phyloP scores from a whole-genome alignment of 1,140 invertebrate species.

The Bactericera cockerelli region DNA sequence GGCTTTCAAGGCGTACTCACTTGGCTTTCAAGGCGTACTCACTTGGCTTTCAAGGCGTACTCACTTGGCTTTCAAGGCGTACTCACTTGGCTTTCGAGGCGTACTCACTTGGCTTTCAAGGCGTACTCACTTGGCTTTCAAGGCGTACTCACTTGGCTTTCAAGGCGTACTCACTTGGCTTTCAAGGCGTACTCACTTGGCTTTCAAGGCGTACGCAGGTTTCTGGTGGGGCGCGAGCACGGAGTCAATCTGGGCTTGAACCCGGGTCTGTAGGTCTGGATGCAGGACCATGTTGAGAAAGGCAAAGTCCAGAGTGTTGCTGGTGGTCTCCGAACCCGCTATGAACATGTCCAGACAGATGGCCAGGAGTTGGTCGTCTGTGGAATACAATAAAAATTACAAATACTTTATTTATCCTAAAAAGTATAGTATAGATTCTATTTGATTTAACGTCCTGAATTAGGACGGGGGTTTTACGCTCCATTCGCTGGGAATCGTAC shows the following conservation, averaged over 20 bases:
- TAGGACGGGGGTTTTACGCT: neutral
- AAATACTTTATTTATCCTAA: no score
- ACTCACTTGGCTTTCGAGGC: constrained; percentile 7
- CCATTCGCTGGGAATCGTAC: no score
- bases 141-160: no score
- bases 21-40: no score
- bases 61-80: no score
- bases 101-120: neutral
- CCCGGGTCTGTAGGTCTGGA: constrained; percentile 44
- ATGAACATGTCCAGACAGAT: constrained; percentile 55
- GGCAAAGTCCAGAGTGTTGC: constrained; percentile 50
- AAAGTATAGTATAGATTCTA: no score
- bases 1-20: no score
- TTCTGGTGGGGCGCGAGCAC: constrained; percentile 31
- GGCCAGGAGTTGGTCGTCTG: constrained; percentile 50
- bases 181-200: constrained; percentile 26
- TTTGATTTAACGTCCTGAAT: no score
- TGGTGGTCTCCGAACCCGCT: constrained; percentile 54
- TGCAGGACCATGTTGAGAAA: constrained; percentile 49
- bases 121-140: neutral
- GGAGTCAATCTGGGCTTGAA: constrained; percentile 45
- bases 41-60: no score
- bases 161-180: neutral
- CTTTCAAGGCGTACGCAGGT: constrained; percentile 30
- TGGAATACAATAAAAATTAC: no score